Evolutionary conservation across 1,140 invertebrate species (phyloP).

Genomic region (Pinna nobilis): DNA sequence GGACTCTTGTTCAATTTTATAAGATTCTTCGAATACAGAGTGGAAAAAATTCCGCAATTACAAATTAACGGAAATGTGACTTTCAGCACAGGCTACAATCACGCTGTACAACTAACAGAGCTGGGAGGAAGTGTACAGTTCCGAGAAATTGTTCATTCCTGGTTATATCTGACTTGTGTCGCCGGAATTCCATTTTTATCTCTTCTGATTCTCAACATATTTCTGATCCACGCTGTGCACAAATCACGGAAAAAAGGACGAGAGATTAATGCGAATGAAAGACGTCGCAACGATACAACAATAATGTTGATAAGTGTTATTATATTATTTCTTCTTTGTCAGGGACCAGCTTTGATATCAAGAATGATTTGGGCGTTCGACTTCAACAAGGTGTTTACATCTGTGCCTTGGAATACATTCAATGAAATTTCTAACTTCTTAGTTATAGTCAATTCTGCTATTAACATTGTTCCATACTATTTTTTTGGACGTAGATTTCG

Average conservation of each 20-base stretch:
- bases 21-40: constrained; percentile 71
- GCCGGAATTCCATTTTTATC: constrained; percentile 71
- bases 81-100: background rate
- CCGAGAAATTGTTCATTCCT: constrained; percentile 69
- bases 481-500: constrained; percentile 73
- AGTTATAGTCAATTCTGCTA: constrained; percentile 72
- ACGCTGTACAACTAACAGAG: constrained; percentile 52
- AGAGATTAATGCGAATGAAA: constrained; percentile 69
- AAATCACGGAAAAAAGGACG: constrained; percentile 65
- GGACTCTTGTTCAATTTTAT: constrained; percentile 70
- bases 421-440: constrained; percentile 72
- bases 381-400: constrained; percentile 37
- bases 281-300: constrained; percentile 72
- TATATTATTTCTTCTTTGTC: constrained; percentile 72
- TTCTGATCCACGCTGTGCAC: constrained; percentile 72
- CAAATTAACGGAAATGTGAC: too few species aligned
- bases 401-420: constrained; percentile 54
- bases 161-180: constrained; percentile 72
- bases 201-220: constrained; percentile 69
- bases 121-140: constrained; percentile 65
- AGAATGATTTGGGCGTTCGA: constrained; percentile 71
- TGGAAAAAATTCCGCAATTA: constrained; percentile 22
- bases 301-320: constrained; percentile 74
- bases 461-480: constrained; percentile 75
- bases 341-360: constrained; percentile 71